A percentile compares a stretch with the other conserved stretches of the same genome.
These are phyloP conservation scores for Ciona savignyi DNA, from an alignment of 23 tunicate species.

Conservation along the genomic window DNA sequence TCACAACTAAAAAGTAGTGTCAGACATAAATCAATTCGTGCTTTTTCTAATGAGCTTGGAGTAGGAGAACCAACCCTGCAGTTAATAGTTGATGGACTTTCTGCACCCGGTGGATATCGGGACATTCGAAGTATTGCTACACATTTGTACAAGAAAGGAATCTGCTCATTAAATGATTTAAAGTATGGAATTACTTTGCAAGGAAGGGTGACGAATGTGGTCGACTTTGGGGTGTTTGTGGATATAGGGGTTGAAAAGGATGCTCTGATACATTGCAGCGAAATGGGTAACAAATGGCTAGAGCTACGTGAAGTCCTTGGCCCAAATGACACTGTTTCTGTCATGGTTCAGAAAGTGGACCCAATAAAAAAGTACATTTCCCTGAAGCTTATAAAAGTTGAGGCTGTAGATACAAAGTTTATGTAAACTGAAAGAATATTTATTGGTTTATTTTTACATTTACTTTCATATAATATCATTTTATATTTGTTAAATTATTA, in stretches of 20 bases:
- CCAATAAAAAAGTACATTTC: neutral
- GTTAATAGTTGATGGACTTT: slow-evolving; percentile 65
- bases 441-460: too few relatives aligned
- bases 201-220: slow-evolving; percentile 73
- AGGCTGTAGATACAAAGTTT: neutral
- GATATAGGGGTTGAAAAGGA: slow-evolving; percentile 84
- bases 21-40: neutral
- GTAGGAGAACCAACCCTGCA: slow-evolving; percentile 64
- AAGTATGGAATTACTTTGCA: slow-evolving; percentile 18
- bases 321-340: slow-evolving; percentile 67
- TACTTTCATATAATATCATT: too few relatives aligned
- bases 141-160: slow-evolving; percentile 38
- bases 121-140: slow-evolving; percentile 48
- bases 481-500: too few relatives aligned
- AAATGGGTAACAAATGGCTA: slow-evolving; percentile 56
- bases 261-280: slow-evolving; percentile 48
- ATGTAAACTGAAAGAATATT: too few relatives aligned
- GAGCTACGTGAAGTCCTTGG: slow-evolving; percentile 49
- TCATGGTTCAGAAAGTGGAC: slow-evolving; percentile 17
- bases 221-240: slow-evolving; percentile 79
- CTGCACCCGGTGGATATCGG: slow-evolving; percentile 57
- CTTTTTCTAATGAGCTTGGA: slow-evolving; percentile 22
- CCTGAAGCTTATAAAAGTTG: neutral
- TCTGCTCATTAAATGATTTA: slow-evolving; percentile 21
- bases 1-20: neutral